A percentile compares a stretch with the other conserved stretches of the same genome.
Conservation (phyloP, 2,113 vertebrate species). For the Pholis gunnellus region DNA sequence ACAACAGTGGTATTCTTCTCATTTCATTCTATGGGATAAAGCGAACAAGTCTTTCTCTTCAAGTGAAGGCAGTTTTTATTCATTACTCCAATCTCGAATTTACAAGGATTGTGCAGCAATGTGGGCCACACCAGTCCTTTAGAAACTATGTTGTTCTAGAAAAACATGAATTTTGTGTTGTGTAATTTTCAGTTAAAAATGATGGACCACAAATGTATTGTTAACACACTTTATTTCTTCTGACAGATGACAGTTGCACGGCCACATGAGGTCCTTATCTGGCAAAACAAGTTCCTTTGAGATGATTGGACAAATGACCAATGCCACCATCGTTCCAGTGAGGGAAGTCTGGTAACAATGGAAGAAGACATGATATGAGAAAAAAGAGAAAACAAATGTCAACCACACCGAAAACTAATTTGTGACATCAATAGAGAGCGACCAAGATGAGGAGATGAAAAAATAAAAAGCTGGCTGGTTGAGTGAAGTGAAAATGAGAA, state of each 20-base stretch:
- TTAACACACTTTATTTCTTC: not conserved
- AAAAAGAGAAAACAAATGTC: not conserved
- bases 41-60: not conserved
- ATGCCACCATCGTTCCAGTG: not conserved
- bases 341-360: not conserved
- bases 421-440: not conserved
- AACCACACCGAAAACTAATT: not conserved
- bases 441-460: not conserved
- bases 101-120: not conserved
- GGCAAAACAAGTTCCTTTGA: too few relatives aligned
- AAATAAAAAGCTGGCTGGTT: not conserved
- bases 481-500: slow-evolving; percentile 30
- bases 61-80: too few relatives aligned
- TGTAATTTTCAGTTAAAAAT: not conserved
- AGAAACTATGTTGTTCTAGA: not conserved
- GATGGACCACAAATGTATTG: not conserved
- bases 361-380: not conserved
- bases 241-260: not conserved
- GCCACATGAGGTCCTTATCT: not conserved
- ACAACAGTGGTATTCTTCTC: not conserved
- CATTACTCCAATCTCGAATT: not conserved
- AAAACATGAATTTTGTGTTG: not conserved
- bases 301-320: not conserved
- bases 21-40: not conserved
- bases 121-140: not conserved